Evolutionary conservation across 2,888 invertebrate genomes (phyloP).

Genomic region (Rotaria sp.): DNA sequence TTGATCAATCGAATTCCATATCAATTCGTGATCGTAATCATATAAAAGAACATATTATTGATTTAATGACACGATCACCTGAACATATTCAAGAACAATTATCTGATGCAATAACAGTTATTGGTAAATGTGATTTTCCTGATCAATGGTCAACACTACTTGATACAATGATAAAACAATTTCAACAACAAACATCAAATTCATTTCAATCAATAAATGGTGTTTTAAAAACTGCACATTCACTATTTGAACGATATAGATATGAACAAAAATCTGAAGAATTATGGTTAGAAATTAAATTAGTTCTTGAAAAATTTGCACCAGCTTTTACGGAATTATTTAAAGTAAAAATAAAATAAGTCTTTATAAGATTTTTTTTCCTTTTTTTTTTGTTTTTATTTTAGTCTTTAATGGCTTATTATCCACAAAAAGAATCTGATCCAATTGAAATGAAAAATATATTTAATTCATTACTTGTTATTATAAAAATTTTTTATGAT

Average conservation of each 20-base stretch:
- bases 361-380: constrained; percentile 1
- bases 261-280: constrained; percentile 88
- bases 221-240: constrained; percentile 85
- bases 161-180: constrained; percentile 83
- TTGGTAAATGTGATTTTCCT: constrained; percentile 93
- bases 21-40: constrained; percentile 66
- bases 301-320: constrained; percentile 85
- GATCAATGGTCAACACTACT: constrained; percentile 88
- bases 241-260: constrained; percentile 87
- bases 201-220: constrained; percentile 92
- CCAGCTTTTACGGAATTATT: constrained; percentile 84
- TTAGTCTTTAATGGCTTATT: background rate
- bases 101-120: constrained; percentile 87
- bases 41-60: constrained; percentile 77
- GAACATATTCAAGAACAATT: constrained; percentile 76
- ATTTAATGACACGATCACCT: constrained; percentile 83
- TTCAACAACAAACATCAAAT: constrained; percentile 65
- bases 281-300: constrained; percentile 92
- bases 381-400: constrained; percentile 12
- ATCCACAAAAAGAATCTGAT: constrained; percentile 29
- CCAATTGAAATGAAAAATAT: constrained; percentile 69
- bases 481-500: constrained; percentile 90
- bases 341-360: constrained; percentile 60
- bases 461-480: constrained; percentile 76
- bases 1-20: constrained; percentile 31